Evolutionary conservation across 2,797 vertebrate species (phyloP), one percentile per base, ranked within the genome.

Genomic region (Columba guinea): DNA sequence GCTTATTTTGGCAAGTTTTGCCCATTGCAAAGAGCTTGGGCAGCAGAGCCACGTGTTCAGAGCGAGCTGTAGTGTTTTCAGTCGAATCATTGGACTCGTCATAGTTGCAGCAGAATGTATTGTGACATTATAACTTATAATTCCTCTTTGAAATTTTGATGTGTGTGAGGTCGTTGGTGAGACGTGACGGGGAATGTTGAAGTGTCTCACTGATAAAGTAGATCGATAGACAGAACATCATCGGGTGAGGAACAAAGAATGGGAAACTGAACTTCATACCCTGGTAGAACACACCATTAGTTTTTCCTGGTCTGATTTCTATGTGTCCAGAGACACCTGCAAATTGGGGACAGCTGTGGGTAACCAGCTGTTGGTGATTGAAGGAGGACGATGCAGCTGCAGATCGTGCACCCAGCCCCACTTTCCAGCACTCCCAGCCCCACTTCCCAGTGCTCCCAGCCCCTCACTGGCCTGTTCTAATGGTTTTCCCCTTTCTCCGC

Each of bases 351-450:
- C 10, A 16, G 35, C 67, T 44, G 41, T n/a, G 30, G 49, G 10
- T 6, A 58, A 46, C 20, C 20, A 18, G 17, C 41, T 17, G 28
- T 44, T 12, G 10, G 2, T 7, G 60, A 37, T 27, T 20, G 35
- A 1, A 2, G 27, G 19, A 79, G 41, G 48, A 35, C 1, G 1
- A 35, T 27, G 49, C 51, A 26, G 39, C 46, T 23, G 59, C 52
- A 18, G 51, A n/a, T 30, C 30, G 37, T 18, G 20, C 0, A 1
- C 24, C 52, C 19, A 2, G 22, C 19, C 32, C 48, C 30, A 3
- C 19, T 8, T 68, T 17, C 34, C 3, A 35, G n/a, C 16, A 1
- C 44, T 49, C 37, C 37, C 37, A 37, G 37, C 41, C 41, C 3
- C 44, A 3, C 19, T 8, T 68, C 13, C 34, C 3, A 35, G n/a